Conservation (phyloP, 2,888 invertebrate genomes). For the Zelleria hepariella region DNA sequence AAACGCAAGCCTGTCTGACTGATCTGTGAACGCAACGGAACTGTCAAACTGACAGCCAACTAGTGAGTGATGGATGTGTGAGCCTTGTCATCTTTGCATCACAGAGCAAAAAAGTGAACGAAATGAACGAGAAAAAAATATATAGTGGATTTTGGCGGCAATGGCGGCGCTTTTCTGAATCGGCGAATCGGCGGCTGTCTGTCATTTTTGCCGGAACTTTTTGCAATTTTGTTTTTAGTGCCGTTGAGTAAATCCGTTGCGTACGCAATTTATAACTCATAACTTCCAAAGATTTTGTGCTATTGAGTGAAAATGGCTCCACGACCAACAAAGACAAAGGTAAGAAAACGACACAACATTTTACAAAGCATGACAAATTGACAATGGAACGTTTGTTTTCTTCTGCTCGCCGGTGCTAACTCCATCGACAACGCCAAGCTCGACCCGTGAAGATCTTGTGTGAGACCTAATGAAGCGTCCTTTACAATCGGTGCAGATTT, state of each 20-base stretch:
- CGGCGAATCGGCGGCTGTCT: slow-evolving; percentile 42
- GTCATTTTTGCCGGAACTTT: slow-evolving; percentile 60
- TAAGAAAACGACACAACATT: slow-evolving; percentile 22
- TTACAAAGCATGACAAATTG: not conserved
- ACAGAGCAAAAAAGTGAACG: too few relatives aligned
- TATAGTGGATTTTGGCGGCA: not conserved
- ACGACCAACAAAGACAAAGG: slow-evolving; percentile 54
- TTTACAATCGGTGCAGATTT: too few relatives aligned
- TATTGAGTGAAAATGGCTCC: slow-evolving; percentile 39
- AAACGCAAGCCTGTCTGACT: too few relatives aligned
- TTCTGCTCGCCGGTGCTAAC: too few relatives aligned
- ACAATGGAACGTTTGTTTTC: not conserved
- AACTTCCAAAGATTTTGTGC: not conserved
- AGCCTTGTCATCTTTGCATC: too few relatives aligned
- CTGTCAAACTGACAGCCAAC: not conserved
- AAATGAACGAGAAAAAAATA: too few relatives aligned
- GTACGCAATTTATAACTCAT: not conserved
- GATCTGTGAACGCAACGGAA: too few relatives aligned
- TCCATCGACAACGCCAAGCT: too few relatives aligned
- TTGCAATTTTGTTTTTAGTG: slow-evolving; percentile 34
- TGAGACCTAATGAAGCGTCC: too few relatives aligned
- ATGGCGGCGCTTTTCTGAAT: too few relatives aligned
- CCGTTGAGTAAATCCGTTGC: slow-evolving; percentile 13
- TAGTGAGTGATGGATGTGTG: too few relatives aligned
- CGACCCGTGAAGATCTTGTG: too few relatives aligned